Evolutionary conservation across 1,140 invertebrate genomes (phyloP).

Genomic region (Trialeurodes vaporariorum): DNA sequence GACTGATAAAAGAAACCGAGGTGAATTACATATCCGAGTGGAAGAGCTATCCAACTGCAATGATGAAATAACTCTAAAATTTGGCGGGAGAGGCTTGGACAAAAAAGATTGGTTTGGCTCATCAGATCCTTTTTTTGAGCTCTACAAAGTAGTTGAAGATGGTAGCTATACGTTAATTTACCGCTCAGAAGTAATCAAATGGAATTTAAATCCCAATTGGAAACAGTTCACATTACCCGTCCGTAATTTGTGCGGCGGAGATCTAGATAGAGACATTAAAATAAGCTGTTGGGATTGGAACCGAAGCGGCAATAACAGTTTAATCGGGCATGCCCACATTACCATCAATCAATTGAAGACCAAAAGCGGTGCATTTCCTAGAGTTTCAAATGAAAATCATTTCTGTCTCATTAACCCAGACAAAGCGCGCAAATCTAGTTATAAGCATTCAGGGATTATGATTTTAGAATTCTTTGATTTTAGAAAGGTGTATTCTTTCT

Average conservation of each 20-base stretch:
- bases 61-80: slow-evolving; percentile 39
- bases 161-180: slow-evolving; percentile 33
- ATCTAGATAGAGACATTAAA: slow-evolving; percentile 40
- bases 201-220: slow-evolving; percentile 45
- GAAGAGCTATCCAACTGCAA: slow-evolving; percentile 39
- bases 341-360: slow-evolving; percentile 23
- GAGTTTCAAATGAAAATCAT: slow-evolving; percentile 11
- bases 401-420: slow-evolving; percentile 22
- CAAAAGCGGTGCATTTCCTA: too few relatives aligned
- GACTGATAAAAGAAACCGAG: slow-evolving; percentile 22
- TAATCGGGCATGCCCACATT: slow-evolving; percentile 22
- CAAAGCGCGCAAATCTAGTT: slow-evolving; percentile 20
- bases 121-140: slow-evolving; percentile 42
- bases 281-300: slow-evolving; percentile 32
- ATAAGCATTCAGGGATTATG: slow-evolving; percentile 22
- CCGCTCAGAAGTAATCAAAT: slow-evolving; percentile 38
- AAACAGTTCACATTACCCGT: slow-evolving; percentile 39
- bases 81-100: slow-evolving; percentile 29
- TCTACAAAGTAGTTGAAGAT: slow-evolving; percentile 37
- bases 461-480: slow-evolving; percentile 27
- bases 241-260: slow-evolving; percentile 43
- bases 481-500: slow-evolving; percentile 37
- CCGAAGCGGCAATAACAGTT: slow-evolving; percentile 23
- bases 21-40: slow-evolving; percentile 37
- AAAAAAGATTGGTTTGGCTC: slow-evolving; percentile 41